These are phyloP conservation scores for Vesta saturnalis DNA, from an alignment of 2,888 invertebrate genomes.

Conservation along the genomic window DNA sequence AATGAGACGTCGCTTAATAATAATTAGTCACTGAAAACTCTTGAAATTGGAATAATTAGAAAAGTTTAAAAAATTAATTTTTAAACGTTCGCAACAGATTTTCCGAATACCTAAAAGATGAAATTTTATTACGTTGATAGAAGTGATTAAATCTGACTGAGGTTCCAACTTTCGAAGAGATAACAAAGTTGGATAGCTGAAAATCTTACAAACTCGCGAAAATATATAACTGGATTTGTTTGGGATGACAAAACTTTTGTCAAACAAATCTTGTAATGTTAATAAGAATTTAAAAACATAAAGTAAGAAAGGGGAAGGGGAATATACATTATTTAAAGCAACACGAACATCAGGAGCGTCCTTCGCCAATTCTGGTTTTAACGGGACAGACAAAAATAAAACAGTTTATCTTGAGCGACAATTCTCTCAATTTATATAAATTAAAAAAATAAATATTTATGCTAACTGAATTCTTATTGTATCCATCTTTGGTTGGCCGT, in stretches of 20 bases:
- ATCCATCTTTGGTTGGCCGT: conserved; percentile 35
- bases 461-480: conserved; percentile 36
- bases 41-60: neutral
- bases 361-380: conserved; percentile 9
- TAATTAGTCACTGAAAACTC: no score
- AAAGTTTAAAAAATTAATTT: neutral
- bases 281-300: no score
- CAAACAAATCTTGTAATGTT: no score
- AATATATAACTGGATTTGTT: no score
- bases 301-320: no score
- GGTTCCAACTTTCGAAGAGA: neutral
- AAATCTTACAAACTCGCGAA: no score
- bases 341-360: neutral
- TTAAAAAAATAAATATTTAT: neutral
- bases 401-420: conserved; percentile 12
- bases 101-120: neutral
- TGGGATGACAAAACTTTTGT: no score
- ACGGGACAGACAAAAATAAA: conserved; percentile 28
- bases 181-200: neutral
- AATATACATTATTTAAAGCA: no score
- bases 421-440: conserved; percentile 25
- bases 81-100: neutral
- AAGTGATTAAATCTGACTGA: neutral
- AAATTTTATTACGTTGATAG: neutral
- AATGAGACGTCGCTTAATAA: no score